Conservation (phyloP, 2,113 vertebrate species). For the Sebastes schlegelii region DNA sequence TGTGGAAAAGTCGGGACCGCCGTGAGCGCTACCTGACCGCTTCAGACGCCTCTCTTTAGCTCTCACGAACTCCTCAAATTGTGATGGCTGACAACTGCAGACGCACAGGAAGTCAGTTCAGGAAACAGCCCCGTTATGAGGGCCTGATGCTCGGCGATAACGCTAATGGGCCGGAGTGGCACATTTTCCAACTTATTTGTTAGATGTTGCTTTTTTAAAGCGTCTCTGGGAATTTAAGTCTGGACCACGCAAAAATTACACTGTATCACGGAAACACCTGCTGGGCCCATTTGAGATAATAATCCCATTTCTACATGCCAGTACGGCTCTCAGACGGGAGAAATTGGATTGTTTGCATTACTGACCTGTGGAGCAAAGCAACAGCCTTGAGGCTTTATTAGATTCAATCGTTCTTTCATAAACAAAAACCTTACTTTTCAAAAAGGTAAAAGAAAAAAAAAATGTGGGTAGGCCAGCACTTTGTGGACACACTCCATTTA, state of each 20-base stretch:
- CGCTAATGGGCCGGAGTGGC: conserved; percentile 48
- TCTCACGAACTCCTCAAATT: conserved; percentile 38
- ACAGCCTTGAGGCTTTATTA: conserved; percentile 74
- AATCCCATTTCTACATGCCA: conserved; percentile 75
- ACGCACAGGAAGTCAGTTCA: conserved; percentile 4
- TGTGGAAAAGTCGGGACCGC: conserved; percentile 44
- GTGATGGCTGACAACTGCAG: conserved; percentile 13
- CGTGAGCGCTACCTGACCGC: conserved; percentile 49
- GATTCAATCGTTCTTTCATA: conserved; percentile 78
- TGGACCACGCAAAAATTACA: conserved; percentile 43
- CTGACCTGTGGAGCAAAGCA: conserved; percentile 78
- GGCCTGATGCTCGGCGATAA: conserved; percentile 21
- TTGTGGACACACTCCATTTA: conserved; percentile 82
- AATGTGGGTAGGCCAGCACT: conserved; percentile 71
- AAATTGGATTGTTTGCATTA: conserved; percentile 81
- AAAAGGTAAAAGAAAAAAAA: conserved; percentile 51
- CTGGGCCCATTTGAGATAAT: conserved; percentile 76
- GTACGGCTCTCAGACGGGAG: conserved; percentile 57
- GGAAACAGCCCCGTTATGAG: conserved; percentile 3
- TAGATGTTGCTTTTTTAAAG: conserved; percentile 59
- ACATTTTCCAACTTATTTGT: conserved; percentile 46
- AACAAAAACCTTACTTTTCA: conserved; percentile 76
- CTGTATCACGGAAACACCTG: conserved; percentile 67
- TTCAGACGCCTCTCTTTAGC: conserved; percentile 53
- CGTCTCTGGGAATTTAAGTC: conserved; percentile 59